Evolutionary conservation across 2,888 invertebrate species (phyloP), one percentile per base, ranked within the genome.

Genomic region (Eristalis intricaria): DNA sequence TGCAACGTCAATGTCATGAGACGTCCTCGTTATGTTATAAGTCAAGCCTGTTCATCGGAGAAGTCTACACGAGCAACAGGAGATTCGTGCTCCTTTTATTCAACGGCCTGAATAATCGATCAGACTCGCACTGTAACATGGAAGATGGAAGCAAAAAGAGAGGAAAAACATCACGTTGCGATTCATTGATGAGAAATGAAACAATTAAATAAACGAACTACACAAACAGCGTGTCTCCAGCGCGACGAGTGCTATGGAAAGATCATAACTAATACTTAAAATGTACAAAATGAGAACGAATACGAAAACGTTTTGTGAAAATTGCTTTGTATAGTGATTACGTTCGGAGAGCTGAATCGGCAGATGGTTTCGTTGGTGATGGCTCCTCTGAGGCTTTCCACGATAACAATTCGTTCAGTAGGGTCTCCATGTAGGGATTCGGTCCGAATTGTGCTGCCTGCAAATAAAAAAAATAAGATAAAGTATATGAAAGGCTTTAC

Each of bases 361-460:
- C 2, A 5, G 38, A 35, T 5, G 70, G 40, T 26, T 43, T 73
- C 23, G 84, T 60, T 56, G 86, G 66, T 26, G 61, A 43, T 1
- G 60, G 50, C 10, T 81, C 68, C 19, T 89, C 87, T 11, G 89
- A 89, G 60, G 84, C 89, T 89, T 92, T 91, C 96, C 96, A 96
- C 85, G 94, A 95, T 3, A 95, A 91, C 40, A 97, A 92, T 89
- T 96, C 96, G 90, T 97, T 96, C 5, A 98, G 93, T n/a, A 98
- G 93, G 8, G 95, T 94, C 89, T 96, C 95, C 93, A 98, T 94
- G 76, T 96, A 94, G 1, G 97, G 96, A 93, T 98, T 98, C 4
- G 96, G 96, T 13, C 98, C 98, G 13, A 98, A 94, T 73, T 95
- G 94, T 8, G 94, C 92, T 50, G 95, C 94, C 95, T 95, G 58